Base-by-base conservation (phyloP, 2,113 vertebrate species). In the Zapornia atra region DNA sequence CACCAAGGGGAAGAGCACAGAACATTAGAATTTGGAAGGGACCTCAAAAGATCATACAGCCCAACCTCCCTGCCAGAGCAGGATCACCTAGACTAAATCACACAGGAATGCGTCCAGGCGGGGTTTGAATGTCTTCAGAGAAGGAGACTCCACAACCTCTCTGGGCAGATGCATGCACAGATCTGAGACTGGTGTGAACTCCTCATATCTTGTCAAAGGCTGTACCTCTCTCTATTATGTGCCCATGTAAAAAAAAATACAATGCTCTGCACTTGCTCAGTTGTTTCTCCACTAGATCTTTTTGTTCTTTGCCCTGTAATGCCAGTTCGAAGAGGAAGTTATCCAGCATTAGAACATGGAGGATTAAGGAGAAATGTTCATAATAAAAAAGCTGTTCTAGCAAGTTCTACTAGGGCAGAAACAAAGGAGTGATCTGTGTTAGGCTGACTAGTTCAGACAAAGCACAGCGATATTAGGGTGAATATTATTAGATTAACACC, bases 301-400 rank as follows among this genome's bases (percentile, higher is more conserved):
- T 91, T 85, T 54, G 17, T 79, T 57, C 61, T 81, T 86, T 88
- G 29, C 18, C 42, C 10, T 76, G 2, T 71, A 64, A 40, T 46
- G 11, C 40, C 60, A 63, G 15, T 71, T 77, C 81, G 80, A 81
- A 92, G 64, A 63, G 46, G 63, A 92, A 81, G 51, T 83, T 81
- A 83, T 61, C 19, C 38, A 88, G 56, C 34, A 75, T 63, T 42
- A 78, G 77, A 78, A 92, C 26, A 44, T 53, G 64, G 72, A 84
- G 77, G 72, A 82, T 94, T 89, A 81, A 82, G 51, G 42, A 94
- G 86, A 94, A 94, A 66, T 31, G 51, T 44, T 88, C n/a, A 28
- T 81, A 73, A 61, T 63, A 51, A 94, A 83, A 95, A 73, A 24
- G 64, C 72, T 63, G 17, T 51, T 92, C 86, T 81, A 46, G 56